Evolutionary conservation across 2,888 invertebrate species (phyloP).

Genomic region (Adela reaumurella): DNA sequence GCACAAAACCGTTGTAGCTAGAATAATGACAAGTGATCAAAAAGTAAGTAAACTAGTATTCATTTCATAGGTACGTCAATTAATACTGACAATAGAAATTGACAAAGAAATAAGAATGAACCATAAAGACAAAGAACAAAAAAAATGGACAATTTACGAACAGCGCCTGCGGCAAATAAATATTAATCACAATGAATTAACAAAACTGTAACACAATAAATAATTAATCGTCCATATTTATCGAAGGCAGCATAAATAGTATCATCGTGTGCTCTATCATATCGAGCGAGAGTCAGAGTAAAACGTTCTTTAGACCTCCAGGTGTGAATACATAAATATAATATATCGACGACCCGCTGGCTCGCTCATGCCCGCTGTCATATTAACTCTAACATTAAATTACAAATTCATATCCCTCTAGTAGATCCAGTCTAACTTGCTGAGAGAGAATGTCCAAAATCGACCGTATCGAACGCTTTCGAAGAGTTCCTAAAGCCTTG

Average conservation of each 20-base stretch:
- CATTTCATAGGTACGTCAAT: no score
- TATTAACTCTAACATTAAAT: constrained; percentile 58
- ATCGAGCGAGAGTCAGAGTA: constrained; percentile 43
- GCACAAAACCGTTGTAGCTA: no score
- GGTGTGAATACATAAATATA: constrained; percentile 55
- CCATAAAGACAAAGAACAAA: not conserved
- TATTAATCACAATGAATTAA: constrained; percentile 48
- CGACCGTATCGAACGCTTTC: no score
- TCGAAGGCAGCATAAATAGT: constrained; percentile 42
- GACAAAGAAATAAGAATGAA: not conserved
- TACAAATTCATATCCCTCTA: constrained; percentile 20
- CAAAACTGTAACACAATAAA: constrained; percentile 44
- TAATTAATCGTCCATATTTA: constrained; percentile 51
- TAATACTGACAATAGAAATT: no score
- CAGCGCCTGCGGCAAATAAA: constrained; percentile 14
- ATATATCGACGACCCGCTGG: constrained; percentile 50
- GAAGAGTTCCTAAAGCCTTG: no score
- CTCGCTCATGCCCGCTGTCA: constrained; percentile 52
- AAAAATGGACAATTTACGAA: constrained; percentile 8
- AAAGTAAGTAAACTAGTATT: no score
- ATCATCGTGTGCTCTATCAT: constrained; percentile 27
- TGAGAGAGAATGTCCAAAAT: no score
- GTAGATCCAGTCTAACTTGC: no score
- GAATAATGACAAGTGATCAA: no score
- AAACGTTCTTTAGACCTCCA: constrained; percentile 49